Evolutionary conservation across 2,888 invertebrate species (phyloP).

Genomic region (Acholoe squamosa): DNA sequence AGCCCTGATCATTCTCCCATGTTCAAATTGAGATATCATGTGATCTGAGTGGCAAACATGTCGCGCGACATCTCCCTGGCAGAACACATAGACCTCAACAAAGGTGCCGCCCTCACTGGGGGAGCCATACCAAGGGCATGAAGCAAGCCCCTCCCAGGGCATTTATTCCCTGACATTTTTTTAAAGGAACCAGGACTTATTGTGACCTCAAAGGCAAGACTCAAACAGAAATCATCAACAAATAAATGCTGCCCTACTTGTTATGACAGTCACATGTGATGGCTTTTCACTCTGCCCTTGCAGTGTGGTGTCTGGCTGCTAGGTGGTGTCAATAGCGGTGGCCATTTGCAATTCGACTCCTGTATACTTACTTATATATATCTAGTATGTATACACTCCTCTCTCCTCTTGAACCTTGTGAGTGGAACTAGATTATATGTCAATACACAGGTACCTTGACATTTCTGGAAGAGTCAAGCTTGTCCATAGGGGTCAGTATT

Average conservation of each 20-base stretch:
- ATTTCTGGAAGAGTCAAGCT: not conserved
- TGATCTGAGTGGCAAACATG: conserved; percentile 36
- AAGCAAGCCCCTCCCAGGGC: not conserved
- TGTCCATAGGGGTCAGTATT: too few relatives aligned
- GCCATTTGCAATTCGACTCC: not conserved
- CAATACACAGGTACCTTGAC: conserved; percentile 34
- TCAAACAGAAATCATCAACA: conserved; percentile 51
- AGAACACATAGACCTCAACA: conserved; percentile 18
- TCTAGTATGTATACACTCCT: too few relatives aligned
- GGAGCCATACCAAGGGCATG: not conserved
- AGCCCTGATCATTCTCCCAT: not conserved
- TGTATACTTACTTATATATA: not conserved
- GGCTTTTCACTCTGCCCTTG: conserved; percentile 26
- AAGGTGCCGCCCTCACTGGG: not conserved
- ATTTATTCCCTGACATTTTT: not conserved
- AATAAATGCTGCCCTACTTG: conserved; percentile 22
- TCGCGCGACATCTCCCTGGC: conserved; percentile 1
- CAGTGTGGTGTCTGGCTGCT: conserved; percentile 32
- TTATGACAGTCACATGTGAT: conserved; percentile 57
- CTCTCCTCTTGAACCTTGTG: not conserved
- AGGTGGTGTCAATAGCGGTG: conserved; percentile 49
- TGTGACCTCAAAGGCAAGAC: not conserved
- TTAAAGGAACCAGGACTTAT: not conserved
- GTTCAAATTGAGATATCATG: conserved; percentile 51
- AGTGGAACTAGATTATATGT: not conserved